Conservation (phyloP, 2,888 invertebrate genomes). For the Drosophila maculinotata region DNA sequence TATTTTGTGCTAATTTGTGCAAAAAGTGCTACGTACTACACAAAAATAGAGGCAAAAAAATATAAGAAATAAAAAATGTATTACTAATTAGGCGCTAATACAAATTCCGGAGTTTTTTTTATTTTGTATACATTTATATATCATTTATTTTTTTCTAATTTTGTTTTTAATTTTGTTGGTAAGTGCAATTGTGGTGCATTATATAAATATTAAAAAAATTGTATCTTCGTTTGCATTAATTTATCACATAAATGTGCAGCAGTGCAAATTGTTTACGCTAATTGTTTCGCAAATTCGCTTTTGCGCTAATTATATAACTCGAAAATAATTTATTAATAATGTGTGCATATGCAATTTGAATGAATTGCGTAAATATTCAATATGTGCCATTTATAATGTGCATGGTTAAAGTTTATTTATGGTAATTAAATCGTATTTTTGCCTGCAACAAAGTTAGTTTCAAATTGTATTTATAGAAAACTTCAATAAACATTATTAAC, state of each 20-base stretch:
- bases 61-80: constrained; percentile 19
- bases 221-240: constrained; percentile 48
- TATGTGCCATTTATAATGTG: constrained; percentile 33
- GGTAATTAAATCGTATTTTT: constrained; percentile 25
- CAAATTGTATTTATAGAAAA: constrained; percentile 13
- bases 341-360: constrained; percentile 33
- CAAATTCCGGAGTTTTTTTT: constrained; percentile 38
- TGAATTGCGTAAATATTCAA: constrained; percentile 34
- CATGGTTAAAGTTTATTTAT: constrained; percentile 29
- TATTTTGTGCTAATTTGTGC: constrained; percentile 47
- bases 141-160: constrained; percentile 10
- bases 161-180: constrained; percentile 36
- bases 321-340: constrained; percentile 45
- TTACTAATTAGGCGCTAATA: constrained; percentile 57
- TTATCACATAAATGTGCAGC: constrained; percentile 79
- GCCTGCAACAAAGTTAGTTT: constrained; percentile 34
- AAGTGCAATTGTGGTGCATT: constrained; percentile 75
- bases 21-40: constrained; percentile 46
- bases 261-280: constrained; percentile 69
- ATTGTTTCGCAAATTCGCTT: constrained; percentile 62
- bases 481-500: constrained; percentile 24
- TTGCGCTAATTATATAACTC: constrained; percentile 41
- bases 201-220: constrained; percentile 46
- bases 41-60: constrained; percentile 30
- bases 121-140: constrained; percentile 20